These are phyloP conservation scores for Lampropteryx suffumata DNA, from an alignment of 2,888 invertebrate species.

Conservation along the genomic window DNA sequence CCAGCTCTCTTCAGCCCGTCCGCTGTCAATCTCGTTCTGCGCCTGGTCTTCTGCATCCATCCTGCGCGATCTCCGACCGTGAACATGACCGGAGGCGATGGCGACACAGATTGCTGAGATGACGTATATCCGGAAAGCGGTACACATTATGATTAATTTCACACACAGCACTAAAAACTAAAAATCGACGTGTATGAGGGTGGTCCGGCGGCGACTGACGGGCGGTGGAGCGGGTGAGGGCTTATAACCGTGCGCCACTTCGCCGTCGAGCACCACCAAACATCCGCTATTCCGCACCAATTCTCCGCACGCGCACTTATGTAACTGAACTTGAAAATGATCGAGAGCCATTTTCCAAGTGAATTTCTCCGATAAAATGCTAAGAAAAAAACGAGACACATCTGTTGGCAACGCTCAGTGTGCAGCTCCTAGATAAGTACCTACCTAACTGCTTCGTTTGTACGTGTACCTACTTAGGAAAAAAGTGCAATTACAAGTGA, in stretches of 20 bases:
- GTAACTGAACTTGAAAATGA: conserved; percentile 84
- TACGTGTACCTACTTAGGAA: conserved; percentile 43
- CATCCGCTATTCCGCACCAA: conserved; percentile 84
- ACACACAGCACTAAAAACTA: conserved; percentile 71
- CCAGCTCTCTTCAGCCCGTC: conserved; percentile 77
- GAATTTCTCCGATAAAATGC: conserved; percentile 83
- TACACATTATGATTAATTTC: conserved; percentile 66
- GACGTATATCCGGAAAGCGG: conserved; percentile 74
- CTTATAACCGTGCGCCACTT: conserved; percentile 79
- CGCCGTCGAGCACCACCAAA: conserved; percentile 77
- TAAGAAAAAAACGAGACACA: conserved; percentile 74
- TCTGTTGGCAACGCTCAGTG: conserved; percentile 60
- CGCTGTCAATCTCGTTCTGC: conserved; percentile 77
- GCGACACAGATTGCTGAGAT: conserved; percentile 71
- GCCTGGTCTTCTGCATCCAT: conserved; percentile 69
- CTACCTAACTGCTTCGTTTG: conserved; percentile 38
- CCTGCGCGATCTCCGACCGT: conserved; percentile 73
- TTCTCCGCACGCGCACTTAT: conserved; percentile 81
- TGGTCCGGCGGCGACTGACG: conserved; percentile 75
- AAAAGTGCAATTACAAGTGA: conserved; percentile 58
- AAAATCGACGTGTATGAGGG: conserved; percentile 70
- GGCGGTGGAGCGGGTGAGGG: conserved; percentile 67
- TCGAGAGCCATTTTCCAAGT: conserved; percentile 81
- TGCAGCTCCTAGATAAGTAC: conserved; percentile 36
- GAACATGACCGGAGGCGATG: conserved; percentile 67